A percentile compares a stretch with the other conserved stretches of the same genome.
Conservation (phyloP, 2,113 vertebrate species). For the Siniperca knerii region DNA sequence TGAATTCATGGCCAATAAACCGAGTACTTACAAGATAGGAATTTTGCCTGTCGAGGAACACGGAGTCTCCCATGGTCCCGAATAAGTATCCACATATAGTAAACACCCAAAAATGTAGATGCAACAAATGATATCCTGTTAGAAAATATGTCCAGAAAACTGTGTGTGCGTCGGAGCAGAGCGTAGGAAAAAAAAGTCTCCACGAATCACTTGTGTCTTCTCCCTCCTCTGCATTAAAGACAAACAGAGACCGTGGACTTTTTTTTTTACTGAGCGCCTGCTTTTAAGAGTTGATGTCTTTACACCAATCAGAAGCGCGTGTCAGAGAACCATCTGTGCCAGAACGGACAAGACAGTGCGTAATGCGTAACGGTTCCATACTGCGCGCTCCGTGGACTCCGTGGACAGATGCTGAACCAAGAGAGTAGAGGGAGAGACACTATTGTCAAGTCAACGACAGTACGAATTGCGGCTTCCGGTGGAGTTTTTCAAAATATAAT, state of each 20-base stretch:
- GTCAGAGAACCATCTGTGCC: constrained; percentile 54
- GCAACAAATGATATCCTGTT: constrained; percentile 43
- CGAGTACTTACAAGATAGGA: constrained; percentile 89
- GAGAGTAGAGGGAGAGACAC: constrained; percentile 3
- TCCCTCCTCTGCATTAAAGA: constrained; percentile 13
- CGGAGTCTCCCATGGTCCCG: constrained; percentile 88
- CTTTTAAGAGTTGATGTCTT: constrained; percentile 31
- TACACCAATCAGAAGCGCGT: constrained; percentile 33
- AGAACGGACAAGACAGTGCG: constrained; percentile 56
- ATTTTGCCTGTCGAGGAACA: constrained; percentile 87
- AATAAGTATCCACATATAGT: constrained; percentile 79
- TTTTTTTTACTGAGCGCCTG: not conserved
- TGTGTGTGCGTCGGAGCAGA: constrained; percentile 17
- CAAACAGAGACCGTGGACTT: not conserved
- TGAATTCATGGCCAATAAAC: constrained; percentile 44
- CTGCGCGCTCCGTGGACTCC: constrained; percentile 64
- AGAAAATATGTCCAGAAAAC: constrained; percentile 35
- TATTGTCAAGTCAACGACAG: not conserved
- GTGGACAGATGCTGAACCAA: constrained; percentile 68
- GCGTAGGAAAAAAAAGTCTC: constrained; percentile 21
- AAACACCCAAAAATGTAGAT: constrained; percentile 35
- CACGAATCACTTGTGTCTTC: constrained; percentile 20
- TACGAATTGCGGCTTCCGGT: not conserved
- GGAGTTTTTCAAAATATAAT: constrained; percentile 55
- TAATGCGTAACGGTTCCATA: constrained; percentile 77